Evolutionary conservation across 2,113 vertebrate genomes (phyloP), one percentile per base, ranked within the genome.

Genomic region (Plotosus lineatus): DNA sequence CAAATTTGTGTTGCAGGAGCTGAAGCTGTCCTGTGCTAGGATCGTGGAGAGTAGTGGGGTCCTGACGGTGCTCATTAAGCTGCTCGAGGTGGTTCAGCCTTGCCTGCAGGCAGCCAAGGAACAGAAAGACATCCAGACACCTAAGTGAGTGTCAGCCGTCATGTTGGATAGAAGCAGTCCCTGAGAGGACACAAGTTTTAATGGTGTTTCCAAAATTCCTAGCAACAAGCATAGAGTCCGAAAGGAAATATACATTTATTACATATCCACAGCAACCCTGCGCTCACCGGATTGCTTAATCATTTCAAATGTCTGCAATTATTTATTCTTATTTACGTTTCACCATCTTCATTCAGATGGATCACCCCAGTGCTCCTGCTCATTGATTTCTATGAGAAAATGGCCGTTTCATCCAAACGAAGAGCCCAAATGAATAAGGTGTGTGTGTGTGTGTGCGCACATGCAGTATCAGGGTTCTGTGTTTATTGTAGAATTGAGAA

Each of bases 321-420:
- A 23, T 31, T 17, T 33, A 56, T 14, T 44, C 31, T 80, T 50
- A 23, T 63, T 50, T 42, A 17, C n/a, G 31, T 56, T 51, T 69
- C 11, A 36, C 10, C 1, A 15, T 26, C 26, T 51, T n/a, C 14
- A 0, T 31, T 53, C 83, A 98, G 96, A 85, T 98, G 96, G 96
- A 98, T 98, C 82, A 97, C 96, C 10, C 96, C 96, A 72, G 96
- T 98, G 11, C 90, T 98, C 58, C 88, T 98, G 60, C 92, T 98
- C 71, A 97, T 98, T 85, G 96, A 97, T 88, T 98, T 98, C 85
- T 98, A 98, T 89, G 96, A 98, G 88, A 98, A 98, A 89, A 98
- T 95, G 85, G 95, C 96, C 2, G 95, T 97, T 26, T 96, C 96
- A 28, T 97, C 96, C 75, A 97, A 96, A 88, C 94, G 96, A 81